Evolutionary conservation across 1,140 invertebrate genomes (phyloP), one percentile per base, ranked within the genome.

Genomic region (Choristoneura fumiferana): DNA sequence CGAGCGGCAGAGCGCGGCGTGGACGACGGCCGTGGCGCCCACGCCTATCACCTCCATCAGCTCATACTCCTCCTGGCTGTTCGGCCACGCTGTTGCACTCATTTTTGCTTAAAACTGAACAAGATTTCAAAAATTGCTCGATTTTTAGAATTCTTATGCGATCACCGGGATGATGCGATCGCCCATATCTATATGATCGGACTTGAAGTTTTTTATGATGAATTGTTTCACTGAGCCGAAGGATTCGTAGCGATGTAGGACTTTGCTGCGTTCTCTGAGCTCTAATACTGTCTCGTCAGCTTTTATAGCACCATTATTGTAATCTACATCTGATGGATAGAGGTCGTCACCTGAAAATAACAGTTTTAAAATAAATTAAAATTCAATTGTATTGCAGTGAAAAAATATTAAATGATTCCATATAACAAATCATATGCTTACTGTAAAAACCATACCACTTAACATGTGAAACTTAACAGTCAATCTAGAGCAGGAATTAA

Each of bases 21-120:
- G 97, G 4, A 99, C 98, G 40, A 98, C 95, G 1, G 98, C 98
- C 13, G 98, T 99, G 34, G 98, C 98, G 35, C 98, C 98, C 67
- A 98, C 96, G 78, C 87, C 87, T 71, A 99, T 98, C 63, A 99
- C 96, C 91, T 98, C 97, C 76, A 95, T 93, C 43, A 99, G 91
- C 86, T 98, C 97, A 90, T 99, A 99, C 79, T 98, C 97, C 76
- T 98, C 96, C 86, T 97, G 96, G 69, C 93, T 94, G 90, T 98
- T 98, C 54, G 97, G 95, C 97, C 97, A 99, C 65, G 92, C 78
- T 2, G 75, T 75, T n/a, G 73, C 70, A 39, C 82, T 82, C 84
- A 86, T 89, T 36, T 67, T 73, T 52, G 6, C 5, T 38, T 34
- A 9, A 40, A 1, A 22, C 22, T n/a, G 14, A 12, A 37, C 15